Base-by-base conservation (phyloP, 2,797 vertebrate genomes). In the Vipera ursinii region DNA sequence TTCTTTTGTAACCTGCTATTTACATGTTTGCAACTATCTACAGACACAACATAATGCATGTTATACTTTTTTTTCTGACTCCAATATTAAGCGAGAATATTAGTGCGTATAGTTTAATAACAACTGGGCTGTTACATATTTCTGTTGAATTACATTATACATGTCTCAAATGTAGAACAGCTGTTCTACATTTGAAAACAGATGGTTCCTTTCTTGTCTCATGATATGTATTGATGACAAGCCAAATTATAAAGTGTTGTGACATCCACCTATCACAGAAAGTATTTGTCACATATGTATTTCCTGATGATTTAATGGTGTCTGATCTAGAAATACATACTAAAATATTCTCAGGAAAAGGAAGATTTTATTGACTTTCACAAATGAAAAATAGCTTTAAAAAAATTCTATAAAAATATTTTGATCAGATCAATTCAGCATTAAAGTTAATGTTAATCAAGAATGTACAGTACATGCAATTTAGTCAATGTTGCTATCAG, bases 141-240 rank as follows among this genome's bases (percentile, higher is more conserved):
- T 60, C 13, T 38, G 7, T 26, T 60, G 44, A 6, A 60, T 32
- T 90, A 44, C 59, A 87, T 14, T 87, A 63, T 53, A n/a, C 38
- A 88, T 92, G 63, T 9, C 90, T 91, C 10, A 53, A 53, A 53
- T 53, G 51, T 53, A 92, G 51, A 95, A 20, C 91, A 96, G 86
- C 90, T 97, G 94, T 63, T 96, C 96, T 96, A 91, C 24, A 92
- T 95, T 95, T 96, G 86, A 93, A 92, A 96, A 93, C 90, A 96
- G 93, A 96, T 94, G 93, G 32, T 87, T 88, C 44, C 78, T 96
- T 96, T 96, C 94, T 91, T 94, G 92, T 88, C 48, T 87, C 93
- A 90, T 90, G 94, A 56, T 90, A 28, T 94, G 88, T 28, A 69
- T 55, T 63, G 65, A 0, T n/a, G 82, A 86, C 44, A 91, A 91